Evolutionary conservation across 2,113 vertebrate genomes (phyloP).

Genomic region (Notechis scutatus): DNA sequence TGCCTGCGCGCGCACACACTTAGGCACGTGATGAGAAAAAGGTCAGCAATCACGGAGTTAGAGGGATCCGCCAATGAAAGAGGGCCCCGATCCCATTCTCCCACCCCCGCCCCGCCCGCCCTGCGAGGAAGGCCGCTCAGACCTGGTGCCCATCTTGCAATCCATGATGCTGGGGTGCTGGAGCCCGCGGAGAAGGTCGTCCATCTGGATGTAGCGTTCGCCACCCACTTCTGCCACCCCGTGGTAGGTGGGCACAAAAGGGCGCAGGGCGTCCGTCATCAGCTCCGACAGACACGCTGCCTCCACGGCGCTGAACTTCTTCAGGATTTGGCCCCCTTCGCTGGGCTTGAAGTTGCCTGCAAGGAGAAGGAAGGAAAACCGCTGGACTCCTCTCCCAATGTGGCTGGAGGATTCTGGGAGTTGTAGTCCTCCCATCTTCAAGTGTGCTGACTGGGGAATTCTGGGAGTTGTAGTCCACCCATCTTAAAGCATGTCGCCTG

Average conservation of each 20-base stretch:
- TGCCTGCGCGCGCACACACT: too few relatives aligned
- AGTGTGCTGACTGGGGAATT: background rate
- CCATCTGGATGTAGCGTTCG: constrained; percentile 72
- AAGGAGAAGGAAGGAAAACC: background rate
- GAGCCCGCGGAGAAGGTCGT: constrained; percentile 75
- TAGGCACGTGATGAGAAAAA: too few relatives aligned
- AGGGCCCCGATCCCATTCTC: background rate
- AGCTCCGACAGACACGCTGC: constrained; percentile 69
- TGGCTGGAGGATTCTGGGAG: background rate
- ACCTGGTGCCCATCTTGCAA: constrained; percentile 57
- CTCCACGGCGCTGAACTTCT: constrained; percentile 73
- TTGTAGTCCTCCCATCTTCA: background rate
- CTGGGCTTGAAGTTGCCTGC: constrained; percentile 76
- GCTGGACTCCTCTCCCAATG: background rate
- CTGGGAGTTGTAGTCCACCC: background rate
- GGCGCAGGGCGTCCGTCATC: constrained; percentile 72
- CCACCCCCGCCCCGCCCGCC: too few relatives aligned
- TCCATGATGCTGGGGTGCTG: constrained; percentile 70
- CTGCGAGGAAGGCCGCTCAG: background rate
- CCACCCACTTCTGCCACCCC: constrained; percentile 69
- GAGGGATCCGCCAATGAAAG: too few relatives aligned
- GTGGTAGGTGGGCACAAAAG: constrained; percentile 76
- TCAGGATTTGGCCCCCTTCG: constrained; percentile 76
- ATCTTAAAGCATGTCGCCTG: accelerated
- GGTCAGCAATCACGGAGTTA: too few relatives aligned